A percentile compares a stretch with the other conserved stretches of the same genome.
These are phyloP conservation scores for Pollenia amentaria DNA, from an alignment of 2,888 invertebrate species.

Conservation along the genomic window DNA sequence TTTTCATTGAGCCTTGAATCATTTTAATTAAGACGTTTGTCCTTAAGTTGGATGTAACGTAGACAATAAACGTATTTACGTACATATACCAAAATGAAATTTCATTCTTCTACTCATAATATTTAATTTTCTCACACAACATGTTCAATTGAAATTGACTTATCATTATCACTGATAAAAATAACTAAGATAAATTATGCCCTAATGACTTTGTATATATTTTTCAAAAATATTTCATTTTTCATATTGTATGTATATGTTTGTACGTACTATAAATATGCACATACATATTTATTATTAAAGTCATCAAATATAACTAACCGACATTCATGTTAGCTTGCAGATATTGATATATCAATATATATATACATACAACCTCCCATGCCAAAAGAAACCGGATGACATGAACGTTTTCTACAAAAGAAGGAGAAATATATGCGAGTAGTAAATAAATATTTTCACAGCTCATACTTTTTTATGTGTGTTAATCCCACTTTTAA, in stretches of 20 bases:
- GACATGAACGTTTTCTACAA: neutral
- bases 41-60: no score
- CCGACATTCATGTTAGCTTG: neutral
- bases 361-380: neutral
- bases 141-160: slow-evolving; percentile 32
- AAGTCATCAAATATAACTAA: slow-evolving; percentile 21
- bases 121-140: slow-evolving; percentile 31
- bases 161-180: slow-evolving; percentile 12
- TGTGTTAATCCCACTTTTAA: slow-evolving; percentile 41
- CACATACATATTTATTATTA: neutral
- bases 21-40: no score
- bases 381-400: slow-evolving; percentile 28
- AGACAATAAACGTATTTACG: no score
- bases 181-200: slow-evolving; percentile 79
- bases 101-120: neutral
- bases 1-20: no score
- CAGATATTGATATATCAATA: slow-evolving; percentile 33
- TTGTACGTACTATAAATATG: neutral
- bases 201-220: slow-evolving; percentile 80
- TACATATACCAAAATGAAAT: neutral
- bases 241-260: no score
- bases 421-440: neutral
- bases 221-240: slow-evolving; percentile 25
- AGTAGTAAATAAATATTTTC: slow-evolving; percentile 40
- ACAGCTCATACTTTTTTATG: slow-evolving; percentile 39